Evolutionary conservation across 2,797 vertebrate species (phyloP).

Genomic region (Myotis planiceps): DNA sequence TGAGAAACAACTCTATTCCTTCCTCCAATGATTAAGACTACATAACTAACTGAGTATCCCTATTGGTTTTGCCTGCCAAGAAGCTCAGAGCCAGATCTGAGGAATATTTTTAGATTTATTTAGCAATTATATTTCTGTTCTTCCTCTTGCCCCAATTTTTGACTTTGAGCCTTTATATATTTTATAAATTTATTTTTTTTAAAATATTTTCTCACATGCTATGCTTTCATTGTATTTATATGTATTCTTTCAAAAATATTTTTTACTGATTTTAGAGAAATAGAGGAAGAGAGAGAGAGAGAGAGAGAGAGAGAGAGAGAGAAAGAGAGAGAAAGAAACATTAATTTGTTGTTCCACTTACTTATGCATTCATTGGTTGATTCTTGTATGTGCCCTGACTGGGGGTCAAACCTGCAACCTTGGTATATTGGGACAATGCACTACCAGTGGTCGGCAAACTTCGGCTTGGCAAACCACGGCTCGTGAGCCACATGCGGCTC

Average conservation of each 20-base stretch:
- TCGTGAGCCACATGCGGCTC: too few relatives aligned
- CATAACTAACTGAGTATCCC: neutral
- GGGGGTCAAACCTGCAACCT: neutral
- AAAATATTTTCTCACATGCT: neutral
- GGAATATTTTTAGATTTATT: neutral
- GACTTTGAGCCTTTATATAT: neutral
- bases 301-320: neutral
- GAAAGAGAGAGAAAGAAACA: neutral
- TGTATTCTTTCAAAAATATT: neutral
- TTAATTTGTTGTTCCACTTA: neutral
- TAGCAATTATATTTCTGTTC: slow-evolving; percentile 10
- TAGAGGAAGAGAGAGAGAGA: neutral
- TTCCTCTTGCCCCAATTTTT: neutral
- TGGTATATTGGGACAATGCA: neutral
- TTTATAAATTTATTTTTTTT: neutral
- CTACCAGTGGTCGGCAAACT: too few relatives aligned
- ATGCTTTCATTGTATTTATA: neutral
- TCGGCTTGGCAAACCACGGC: too few relatives aligned
- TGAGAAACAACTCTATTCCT: neutral
- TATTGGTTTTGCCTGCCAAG: neutral
- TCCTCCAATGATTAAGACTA: neutral
- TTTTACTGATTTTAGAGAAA: neutral
- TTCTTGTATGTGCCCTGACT: neutral
- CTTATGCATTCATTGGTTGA: neutral
- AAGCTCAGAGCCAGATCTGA: neutral